phyloP scores from a whole-genome alignment of 2,113 vertebrate genomes.

The rat (Rattus norvegicus) region GRCr8 NC_086028.1:93423501-93424000 shows the following conservation, averaged over 20 bases:
- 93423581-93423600: accelerated
- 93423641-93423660: not conserved
- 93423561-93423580: accelerated
- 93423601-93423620: not conserved
- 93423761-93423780: not conserved
- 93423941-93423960: accelerated
- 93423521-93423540: accelerated
- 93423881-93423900: accelerated
- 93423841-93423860: not conserved
- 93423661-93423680: not conserved
- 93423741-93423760: accelerated
- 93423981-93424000: not conserved
- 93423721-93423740: accelerated
- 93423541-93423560: not conserved
- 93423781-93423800: not conserved
- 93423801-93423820: not conserved
- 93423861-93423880: not conserved
- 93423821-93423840: not conserved
- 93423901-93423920: too few species aligned
- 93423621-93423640: not conserved
- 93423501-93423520: not conserved
- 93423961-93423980: accelerated
- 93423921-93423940: accelerated
- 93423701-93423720: not conserved
- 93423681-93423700: not conserved